phyloP scores from a whole-genome alignment of 2,797 vertebrate genomes.

The Notoglanidium macrostoma region DNA sequence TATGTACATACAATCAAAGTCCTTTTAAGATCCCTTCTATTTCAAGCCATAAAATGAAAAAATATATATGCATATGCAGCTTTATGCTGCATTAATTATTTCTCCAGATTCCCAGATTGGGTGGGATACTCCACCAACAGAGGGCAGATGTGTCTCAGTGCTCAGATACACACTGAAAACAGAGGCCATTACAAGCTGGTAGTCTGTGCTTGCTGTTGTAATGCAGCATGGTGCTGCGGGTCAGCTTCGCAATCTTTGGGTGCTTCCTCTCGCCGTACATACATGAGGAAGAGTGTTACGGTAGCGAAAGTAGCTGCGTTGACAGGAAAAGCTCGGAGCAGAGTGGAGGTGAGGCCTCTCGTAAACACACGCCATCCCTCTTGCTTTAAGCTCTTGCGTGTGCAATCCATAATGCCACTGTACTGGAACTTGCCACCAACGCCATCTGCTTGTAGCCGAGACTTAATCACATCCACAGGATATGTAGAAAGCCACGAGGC shows the following conservation, averaged over 20 bases:
- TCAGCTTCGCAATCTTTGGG: constrained; percentile 78
- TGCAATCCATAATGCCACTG: constrained; percentile 86
- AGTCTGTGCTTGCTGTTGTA: constrained; percentile 74
- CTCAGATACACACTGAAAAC: background rate
- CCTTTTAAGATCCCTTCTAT: background rate
- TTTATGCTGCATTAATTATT: constrained; percentile 23
- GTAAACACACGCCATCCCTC: constrained; percentile 95
- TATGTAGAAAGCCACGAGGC: constrained; percentile 96
- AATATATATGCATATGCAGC: constrained; percentile 43
- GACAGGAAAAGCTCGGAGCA: constrained; percentile 93
- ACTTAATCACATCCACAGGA: constrained; percentile 94
- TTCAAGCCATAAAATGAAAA: constrained; percentile 36
- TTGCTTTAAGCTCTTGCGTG: constrained; percentile 82
- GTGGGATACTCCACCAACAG: constrained; percentile 9
- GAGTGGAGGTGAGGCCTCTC: constrained; percentile 90
- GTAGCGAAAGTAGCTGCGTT: constrained; percentile 95
- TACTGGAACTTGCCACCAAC: constrained; percentile 84
- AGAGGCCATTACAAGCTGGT: constrained; percentile 77
- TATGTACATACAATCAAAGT: constrained; percentile 24
- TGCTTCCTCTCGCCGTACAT: constrained; percentile 75
- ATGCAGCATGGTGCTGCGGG: constrained; percentile 55
- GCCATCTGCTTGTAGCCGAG: constrained; percentile 92
- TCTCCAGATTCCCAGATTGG: constrained; percentile 6
- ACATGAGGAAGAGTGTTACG: constrained; percentile 89
- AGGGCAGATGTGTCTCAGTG: background rate